Base-by-base conservation (phyloP, 2,113 vertebrate genomes). In the Eublepharis macularius region DNA sequence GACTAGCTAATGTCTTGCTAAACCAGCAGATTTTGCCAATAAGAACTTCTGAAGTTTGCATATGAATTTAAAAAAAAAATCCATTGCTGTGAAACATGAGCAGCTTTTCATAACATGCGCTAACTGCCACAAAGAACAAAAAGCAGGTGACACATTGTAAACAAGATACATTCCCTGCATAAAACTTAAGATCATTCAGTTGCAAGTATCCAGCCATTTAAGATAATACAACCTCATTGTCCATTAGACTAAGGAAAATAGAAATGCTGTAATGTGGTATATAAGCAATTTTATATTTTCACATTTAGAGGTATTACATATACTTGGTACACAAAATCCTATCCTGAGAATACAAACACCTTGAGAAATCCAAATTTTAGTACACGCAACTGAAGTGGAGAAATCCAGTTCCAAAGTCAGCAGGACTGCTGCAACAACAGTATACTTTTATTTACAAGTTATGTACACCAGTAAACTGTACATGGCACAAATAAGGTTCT, bases 171-270 rank as follows among this genome's bases (percentile, higher is more conserved):
- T 78, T 78, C 87, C 90, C 82, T 75, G 75, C 47, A 92, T 86
- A 87, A 87, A 84, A 81, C 79, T 83, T n/a, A 69, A 12, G 83
- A 74, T 65, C 89, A 81, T 82, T 88, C 78, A 87, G 83, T 80
- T 81, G 87, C 77, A 91, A 32, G 0, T 19, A 90, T 81, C 11
- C 19, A 36, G 65, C 72, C 7, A 49, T 82, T 88, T 80, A 43
- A 54, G 11, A 66, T 26, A 83, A 76, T 84, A 54, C 68, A 41
- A 17, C 4, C 45, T 21, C 70, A 12, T 21, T 54, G 24, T 54
- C 68, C 21, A 43, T 49, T 16, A 41, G 29, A 39, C 19, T 41
- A 39, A 78, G 6, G 24, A 84, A 68, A 41, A 43, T 11, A 49
- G 12, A 21, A 70, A 39, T 84, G 66, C 19, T 11, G 45, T 39